A percentile compares a stretch with the other conserved stretches of the same genome.
Evolutionary conservation across 2,113 vertebrate genomes (phyloP).

Genomic region (Elaphurus davidianus): DNA sequence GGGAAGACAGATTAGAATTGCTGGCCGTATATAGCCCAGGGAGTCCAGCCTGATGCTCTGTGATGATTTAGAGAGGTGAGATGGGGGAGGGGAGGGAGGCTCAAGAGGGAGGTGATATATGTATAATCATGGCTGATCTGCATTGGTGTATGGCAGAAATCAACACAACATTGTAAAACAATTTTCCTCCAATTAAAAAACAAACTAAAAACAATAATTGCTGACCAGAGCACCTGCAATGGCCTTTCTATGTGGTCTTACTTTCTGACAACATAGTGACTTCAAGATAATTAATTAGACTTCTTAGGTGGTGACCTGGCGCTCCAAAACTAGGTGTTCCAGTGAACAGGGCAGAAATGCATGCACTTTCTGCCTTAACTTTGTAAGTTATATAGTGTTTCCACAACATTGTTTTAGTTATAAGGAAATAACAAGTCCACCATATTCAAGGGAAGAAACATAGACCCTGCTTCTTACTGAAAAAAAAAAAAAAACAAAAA

Average conservation of each 20-base stretch:
- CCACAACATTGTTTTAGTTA: background rate
- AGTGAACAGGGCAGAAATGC: background rate
- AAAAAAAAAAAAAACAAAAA: no score
- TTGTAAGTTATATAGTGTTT: background rate
- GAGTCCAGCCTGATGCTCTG: background rate
- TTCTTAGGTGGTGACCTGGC: background rate
- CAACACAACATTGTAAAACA: background rate
- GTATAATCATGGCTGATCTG: background rate
- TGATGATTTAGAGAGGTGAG: background rate
- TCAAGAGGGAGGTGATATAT: background rate
- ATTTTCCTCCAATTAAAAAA: background rate
- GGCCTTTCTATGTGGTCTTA: background rate
- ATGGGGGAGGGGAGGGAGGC: background rate
- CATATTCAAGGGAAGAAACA: background rate
- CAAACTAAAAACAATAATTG: background rate
- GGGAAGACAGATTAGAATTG: background rate
- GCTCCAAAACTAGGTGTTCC: background rate
- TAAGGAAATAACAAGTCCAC: background rate
- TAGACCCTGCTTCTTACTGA: background rate
- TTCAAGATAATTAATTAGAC: background rate
- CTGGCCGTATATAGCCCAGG: background rate
- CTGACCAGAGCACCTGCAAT: background rate
- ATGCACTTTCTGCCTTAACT: background rate
- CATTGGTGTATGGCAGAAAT: background rate
- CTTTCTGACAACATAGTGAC: background rate